Base-by-base conservation (phyloP, 2,113 vertebrate species). In the Diphyllodes magnificus region DNA sequence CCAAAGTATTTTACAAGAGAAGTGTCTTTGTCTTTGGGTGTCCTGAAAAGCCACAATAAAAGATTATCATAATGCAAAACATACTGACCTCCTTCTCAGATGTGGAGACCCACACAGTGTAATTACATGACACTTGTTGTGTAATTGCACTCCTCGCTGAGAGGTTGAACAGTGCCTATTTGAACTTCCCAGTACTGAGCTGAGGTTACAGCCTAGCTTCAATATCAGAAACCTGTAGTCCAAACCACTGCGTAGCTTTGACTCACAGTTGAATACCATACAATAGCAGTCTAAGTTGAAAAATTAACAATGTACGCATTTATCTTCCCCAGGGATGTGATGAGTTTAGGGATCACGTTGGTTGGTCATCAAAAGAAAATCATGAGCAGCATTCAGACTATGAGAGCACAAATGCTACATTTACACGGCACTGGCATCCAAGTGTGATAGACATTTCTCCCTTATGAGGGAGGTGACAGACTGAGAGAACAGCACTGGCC, bases 381-480 rank as follows among this genome's bases (percentile, higher is more conserved):
- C 96, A 99, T 99, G 99, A 99, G 99, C 98, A 99, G 99, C 99
- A 99, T 99, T 99, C 99, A 99, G 98, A 99, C 99, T 98, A 99
- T 98, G 98, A 99, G 99, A 98, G 99, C 99, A 95, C 99, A 99
- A 98, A 99, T 99, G 99, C 97, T 99, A 86, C 99, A 99, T 92
- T 98, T 99, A 94, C 99, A 99, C n/a, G 99, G 99, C 91, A 99
- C 99, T 18, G 99, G 99, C 40, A 98, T 99, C 97, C 99, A 99
- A 98, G 99, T 99, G 98, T 99, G 99, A 99, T 95, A 69, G 91
- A 97, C 82, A 61, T 93, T 91, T 91, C 93, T 93, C 97, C 97
- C 97, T 96, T 70, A 75, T 84, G 75, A 91, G 97, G 97, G 97
- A 97, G 95, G 96, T 94, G 94, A 93, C 66, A 91, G 95, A 98